phyloP scores from a whole-genome alignment of 1,140 invertebrate genomes.

The Drosophila prosaltans region DNA sequence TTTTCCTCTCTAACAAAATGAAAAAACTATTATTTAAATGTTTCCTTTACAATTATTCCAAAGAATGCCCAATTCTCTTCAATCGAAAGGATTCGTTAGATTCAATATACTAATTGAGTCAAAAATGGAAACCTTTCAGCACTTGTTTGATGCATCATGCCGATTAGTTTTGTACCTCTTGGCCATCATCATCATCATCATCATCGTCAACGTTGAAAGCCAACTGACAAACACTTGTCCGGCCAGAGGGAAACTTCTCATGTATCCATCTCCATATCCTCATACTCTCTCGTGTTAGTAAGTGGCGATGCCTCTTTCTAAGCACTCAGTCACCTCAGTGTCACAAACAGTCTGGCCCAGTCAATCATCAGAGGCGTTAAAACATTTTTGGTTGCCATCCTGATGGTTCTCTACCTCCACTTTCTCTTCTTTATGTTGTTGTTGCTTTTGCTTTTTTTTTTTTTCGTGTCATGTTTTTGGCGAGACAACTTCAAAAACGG shows the following conservation, averaged over 20 bases:
- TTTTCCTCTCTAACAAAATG: neutral
- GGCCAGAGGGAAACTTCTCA: neutral
- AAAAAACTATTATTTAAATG: neutral
- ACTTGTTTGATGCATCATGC: neutral
- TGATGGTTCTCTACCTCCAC: constrained; percentile 28
- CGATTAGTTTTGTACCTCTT: neutral
- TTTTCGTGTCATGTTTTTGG: constrained; percentile 1
- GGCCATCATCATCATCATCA: neutral
- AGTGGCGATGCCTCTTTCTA: constrained; percentile 8
- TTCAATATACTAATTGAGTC: too few species aligned
- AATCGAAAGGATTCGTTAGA: too few species aligned
- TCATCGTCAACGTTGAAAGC: constrained; percentile 2
- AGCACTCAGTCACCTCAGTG: constrained; percentile 11
- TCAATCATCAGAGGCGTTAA: constrained; percentile 12
- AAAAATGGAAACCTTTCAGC: neutral
- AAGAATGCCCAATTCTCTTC: too few species aligned
- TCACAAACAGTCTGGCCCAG: constrained; percentile 8
- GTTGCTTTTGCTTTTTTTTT: neutral
- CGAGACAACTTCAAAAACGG: constrained; percentile 56
- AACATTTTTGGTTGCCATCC: constrained; percentile 18
- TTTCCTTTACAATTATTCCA: neutral
- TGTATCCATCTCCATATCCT: constrained; percentile 1
- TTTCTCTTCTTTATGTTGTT: constrained; percentile 45
- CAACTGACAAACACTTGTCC: constrained; percentile 5
- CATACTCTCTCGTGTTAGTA: neutral